Evolutionary conservation across 2,888 invertebrate species (phyloP).

Genomic region (Drosophila mettleri): DNA sequence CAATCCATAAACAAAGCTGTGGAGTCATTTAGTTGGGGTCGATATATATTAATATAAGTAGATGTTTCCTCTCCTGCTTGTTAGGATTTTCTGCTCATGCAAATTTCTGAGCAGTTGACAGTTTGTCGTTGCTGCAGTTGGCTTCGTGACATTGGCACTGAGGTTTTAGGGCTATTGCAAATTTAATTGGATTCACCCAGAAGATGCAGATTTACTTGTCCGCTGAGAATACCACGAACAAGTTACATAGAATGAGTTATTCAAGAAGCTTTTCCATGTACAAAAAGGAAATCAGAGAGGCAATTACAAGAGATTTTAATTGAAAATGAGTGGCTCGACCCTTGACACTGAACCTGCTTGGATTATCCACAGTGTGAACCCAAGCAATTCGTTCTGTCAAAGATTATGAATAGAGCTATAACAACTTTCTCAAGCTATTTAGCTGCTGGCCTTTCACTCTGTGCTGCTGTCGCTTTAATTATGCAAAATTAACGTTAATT

Average conservation of each 20-base stretch:
- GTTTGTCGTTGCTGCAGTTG: slow-evolving; percentile 33
- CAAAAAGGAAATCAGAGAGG: background rate
- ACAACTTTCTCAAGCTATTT: slow-evolving; percentile 43
- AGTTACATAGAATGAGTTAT: slow-evolving; percentile 16
- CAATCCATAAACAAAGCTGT: slow-evolving; percentile 17
- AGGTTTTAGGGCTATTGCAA: slow-evolving; percentile 40
- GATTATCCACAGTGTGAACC: slow-evolving; percentile 19
- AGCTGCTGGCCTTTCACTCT: slow-evolving; percentile 42
- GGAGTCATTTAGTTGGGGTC: slow-evolving; percentile 46
- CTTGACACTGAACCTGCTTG: slow-evolving; percentile 69
- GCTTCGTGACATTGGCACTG: slow-evolving; percentile 34
- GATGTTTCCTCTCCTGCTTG: slow-evolving; percentile 6
- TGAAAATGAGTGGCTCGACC: slow-evolving; percentile 54
- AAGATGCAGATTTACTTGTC: slow-evolving; percentile 47
- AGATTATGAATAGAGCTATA: slow-evolving; percentile 26
- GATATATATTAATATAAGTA: slow-evolving; percentile 13
- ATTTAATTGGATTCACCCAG: slow-evolving; percentile 55
- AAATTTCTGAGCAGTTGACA: slow-evolving; percentile 60
- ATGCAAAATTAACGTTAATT: slow-evolving; percentile 82
- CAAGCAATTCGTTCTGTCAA: slow-evolving; percentile 25
- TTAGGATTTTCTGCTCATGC: slow-evolving; percentile 45
- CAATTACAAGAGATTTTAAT: slow-evolving; percentile 57
- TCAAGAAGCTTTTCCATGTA: slow-evolving; percentile 57
- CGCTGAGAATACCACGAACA: slow-evolving; percentile 30
- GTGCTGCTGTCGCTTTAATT: slow-evolving; percentile 62